Evolutionary conservation across 1,140 invertebrate species (phyloP).

Genomic region (Pentalonia nigronervosa): DNA sequence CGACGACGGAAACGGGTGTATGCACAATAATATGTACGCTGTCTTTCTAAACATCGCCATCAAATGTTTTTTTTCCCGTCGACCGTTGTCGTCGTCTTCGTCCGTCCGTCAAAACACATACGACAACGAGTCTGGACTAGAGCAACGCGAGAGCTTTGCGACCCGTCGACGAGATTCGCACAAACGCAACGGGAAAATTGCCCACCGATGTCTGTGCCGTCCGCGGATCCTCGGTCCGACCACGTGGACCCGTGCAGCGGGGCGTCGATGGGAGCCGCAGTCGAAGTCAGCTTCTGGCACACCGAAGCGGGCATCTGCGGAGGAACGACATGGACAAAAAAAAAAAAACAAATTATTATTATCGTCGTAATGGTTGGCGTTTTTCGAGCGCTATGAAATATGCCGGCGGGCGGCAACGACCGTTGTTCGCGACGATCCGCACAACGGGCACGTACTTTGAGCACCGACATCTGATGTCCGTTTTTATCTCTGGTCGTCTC

Average conservation of each 20-base stretch:
- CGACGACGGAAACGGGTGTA: too few relatives aligned
- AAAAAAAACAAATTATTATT: too few relatives aligned
- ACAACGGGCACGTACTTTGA: conserved; percentile 73
- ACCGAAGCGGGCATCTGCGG: conserved; percentile 21
- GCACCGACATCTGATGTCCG: conserved; percentile 83
- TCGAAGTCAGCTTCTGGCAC: not conserved
- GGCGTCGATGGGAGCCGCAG: not conserved
- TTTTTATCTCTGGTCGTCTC: conserved; percentile 88
- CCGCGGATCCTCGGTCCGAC: conserved; percentile 80
- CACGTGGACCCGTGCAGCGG: conserved; percentile 66
- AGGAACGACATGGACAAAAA: not conserved
- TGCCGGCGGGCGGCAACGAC: not conserved
- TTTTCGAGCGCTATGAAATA: too few relatives aligned
- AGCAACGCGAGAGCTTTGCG: too few relatives aligned
- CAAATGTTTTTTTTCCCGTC: not conserved
- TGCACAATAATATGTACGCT: not conserved
- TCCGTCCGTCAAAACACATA: not conserved
- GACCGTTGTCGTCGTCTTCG: not conserved
- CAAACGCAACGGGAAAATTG: not conserved
- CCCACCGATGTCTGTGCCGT: conserved; percentile 69
- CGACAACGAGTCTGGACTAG: not conserved
- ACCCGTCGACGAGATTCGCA: not conserved
- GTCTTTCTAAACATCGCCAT: not conserved
- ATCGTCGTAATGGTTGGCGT: too few relatives aligned
- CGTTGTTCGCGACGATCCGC: too few relatives aligned